Evolutionary conservation across 2,797 vertebrate species (phyloP).

Genomic region (Notolabrus celidotus): DNA sequence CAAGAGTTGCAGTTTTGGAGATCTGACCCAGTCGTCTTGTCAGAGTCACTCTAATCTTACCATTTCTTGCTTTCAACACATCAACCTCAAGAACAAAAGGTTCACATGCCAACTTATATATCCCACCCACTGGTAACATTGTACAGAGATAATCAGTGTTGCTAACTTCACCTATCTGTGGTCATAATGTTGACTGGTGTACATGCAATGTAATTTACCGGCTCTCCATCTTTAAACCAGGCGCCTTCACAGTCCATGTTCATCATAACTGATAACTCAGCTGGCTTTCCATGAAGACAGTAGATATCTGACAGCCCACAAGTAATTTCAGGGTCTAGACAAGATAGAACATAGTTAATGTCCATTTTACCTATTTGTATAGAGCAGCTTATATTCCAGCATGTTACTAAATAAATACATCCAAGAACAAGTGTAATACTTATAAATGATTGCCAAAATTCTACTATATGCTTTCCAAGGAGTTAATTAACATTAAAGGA

Average conservation of each 20-base stretch:
- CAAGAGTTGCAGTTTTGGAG: too few species aligned
- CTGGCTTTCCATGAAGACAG: conserved; percentile 75
- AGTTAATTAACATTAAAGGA: not conserved
- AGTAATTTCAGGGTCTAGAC: conserved; percentile 57
- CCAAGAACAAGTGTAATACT: not conserved
- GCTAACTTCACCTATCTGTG: too few species aligned
- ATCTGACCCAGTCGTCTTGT: too few species aligned
- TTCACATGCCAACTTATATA: too few species aligned
- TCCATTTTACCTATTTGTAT: conserved; percentile 7
- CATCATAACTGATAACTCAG: conserved; percentile 81
- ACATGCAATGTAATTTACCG: conserved; percentile 71
- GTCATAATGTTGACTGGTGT: too few species aligned
- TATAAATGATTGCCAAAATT: not conserved
- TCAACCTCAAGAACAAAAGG: too few species aligned
- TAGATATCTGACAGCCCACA: conserved; percentile 70
- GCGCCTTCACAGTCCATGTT: conserved; percentile 73
- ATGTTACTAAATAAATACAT: not conserved
- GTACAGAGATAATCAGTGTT: too few species aligned
- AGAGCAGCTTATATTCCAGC: not conserved
- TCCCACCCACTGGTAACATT: too few species aligned
- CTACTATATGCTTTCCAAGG: not conserved
- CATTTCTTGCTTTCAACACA: too few species aligned
- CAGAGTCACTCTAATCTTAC: too few species aligned
- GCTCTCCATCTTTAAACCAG: conserved; percentile 88
- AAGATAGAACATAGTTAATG: conserved; percentile 36